These are phyloP conservation scores for Keiferia lycopersicella DNA, from an alignment of 2,888 invertebrate species.

Conservation along the genomic window DNA sequence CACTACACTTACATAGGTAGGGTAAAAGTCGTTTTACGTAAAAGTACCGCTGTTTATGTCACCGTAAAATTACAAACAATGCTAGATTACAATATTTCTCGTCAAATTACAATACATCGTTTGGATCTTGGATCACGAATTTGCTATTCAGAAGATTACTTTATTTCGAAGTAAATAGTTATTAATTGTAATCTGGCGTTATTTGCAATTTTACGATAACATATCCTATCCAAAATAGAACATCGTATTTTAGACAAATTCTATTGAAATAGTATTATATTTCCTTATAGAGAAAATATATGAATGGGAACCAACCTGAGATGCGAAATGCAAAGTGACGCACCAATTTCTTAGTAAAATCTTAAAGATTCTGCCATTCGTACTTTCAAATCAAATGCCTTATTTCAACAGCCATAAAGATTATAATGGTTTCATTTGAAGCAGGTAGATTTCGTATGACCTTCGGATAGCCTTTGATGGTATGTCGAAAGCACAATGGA, in stretches of 20 bases:
- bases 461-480: constrained; percentile 20
- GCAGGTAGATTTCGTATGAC: constrained; percentile 14
- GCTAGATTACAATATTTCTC: no score
- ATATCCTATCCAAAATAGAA: no score
- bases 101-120: no score
- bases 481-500: constrained; percentile 10
- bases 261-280: no score
- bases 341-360: constrained; percentile 22
- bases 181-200: no score
- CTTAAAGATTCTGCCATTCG: neutral
- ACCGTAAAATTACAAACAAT: no score
- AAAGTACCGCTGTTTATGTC: neutral
- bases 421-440: neutral
- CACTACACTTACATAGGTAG: no score
- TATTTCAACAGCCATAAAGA: neutral
- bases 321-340: constrained; percentile 21
- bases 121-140: no score
- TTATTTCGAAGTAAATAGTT: no score
- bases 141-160: no score
- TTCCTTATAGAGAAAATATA: constrained; percentile 12
- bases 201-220: no score
- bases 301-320: constrained; percentile 1
- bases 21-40: neutral
- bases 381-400: neutral
- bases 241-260: no score